Evolutionary conservation across 2,797 vertebrate species (phyloP).

Genomic region (Eulemur rubriventer): DNA sequence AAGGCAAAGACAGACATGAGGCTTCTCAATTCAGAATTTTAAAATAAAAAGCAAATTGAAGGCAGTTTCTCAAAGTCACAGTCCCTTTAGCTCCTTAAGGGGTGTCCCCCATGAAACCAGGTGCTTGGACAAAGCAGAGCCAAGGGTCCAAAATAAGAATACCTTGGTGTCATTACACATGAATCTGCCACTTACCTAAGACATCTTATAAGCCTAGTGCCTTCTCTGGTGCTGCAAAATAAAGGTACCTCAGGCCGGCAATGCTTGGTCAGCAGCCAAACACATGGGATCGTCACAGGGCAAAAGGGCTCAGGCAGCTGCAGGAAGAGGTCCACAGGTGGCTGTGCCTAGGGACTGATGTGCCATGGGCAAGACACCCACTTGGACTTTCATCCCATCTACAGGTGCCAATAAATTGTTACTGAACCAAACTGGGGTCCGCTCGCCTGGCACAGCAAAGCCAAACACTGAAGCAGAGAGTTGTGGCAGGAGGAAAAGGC

Average conservation of each 20-base stretch:
- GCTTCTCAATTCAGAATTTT: background rate
- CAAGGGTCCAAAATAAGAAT: background rate
- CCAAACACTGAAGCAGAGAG: background rate
- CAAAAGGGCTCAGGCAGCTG: background rate
- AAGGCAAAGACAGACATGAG: background rate
- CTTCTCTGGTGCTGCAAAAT: background rate
- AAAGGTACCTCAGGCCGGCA: background rate
- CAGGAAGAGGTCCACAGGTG: background rate
- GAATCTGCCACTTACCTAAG: background rate
- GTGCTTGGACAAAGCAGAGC: background rate
- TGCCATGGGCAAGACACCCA: background rate
- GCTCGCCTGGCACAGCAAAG: background rate
- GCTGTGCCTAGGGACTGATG: background rate
- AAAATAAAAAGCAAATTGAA: background rate
- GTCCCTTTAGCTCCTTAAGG: background rate
- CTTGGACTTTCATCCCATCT: background rate
- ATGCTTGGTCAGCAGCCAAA: background rate
- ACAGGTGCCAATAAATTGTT: background rate
- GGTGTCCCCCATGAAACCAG: background rate
- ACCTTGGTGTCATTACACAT: background rate
- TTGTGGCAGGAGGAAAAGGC: background rate
- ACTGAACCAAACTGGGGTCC: background rate
- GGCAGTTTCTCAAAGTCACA: background rate
- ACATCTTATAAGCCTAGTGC: background rate
- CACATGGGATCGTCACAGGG: background rate